Evolutionary conservation across 2,888 invertebrate species (phyloP).

Genomic region (Synanthedon tipuliformis): DNA sequence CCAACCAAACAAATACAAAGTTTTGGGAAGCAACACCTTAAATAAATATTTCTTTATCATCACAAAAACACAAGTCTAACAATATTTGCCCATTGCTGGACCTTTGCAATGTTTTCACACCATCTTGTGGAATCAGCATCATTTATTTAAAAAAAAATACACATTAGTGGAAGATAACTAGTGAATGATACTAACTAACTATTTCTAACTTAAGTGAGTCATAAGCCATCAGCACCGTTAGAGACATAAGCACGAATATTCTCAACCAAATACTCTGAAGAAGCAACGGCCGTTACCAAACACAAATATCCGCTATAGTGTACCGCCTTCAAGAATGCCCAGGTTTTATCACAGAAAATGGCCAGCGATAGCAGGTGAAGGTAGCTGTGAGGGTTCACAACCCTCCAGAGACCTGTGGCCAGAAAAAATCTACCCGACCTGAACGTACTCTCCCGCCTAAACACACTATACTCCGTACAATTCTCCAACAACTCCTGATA

Average conservation of each 20-base stretch:
- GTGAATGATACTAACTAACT: no score
- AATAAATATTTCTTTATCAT: no score
- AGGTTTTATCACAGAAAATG: conserved; percentile 84
- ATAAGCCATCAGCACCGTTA: conserved; percentile 21
- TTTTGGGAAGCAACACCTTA: no score
- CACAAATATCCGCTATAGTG: conserved; percentile 80
- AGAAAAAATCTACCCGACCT: conserved; percentile 80
- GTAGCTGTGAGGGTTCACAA: conserved; percentile 83
- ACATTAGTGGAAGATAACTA: no score
- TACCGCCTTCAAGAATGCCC: conserved; percentile 78
- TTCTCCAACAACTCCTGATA: conserved; percentile 83
- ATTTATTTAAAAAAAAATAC: no score
- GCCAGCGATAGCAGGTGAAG: conserved; percentile 80
- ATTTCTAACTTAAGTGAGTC: conserved; percentile 7
- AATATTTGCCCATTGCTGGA: no score
- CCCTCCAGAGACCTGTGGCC: conserved; percentile 80
- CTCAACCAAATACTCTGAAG: conserved; percentile 76
- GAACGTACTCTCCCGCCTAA: conserved; percentile 69
- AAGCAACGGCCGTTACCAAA: conserved; percentile 74
- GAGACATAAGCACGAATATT: conserved; percentile 31
- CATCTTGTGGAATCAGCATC: no score
- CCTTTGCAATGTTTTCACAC: no score
- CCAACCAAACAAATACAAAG: no score
- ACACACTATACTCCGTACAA: conserved; percentile 60
- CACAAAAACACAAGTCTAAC: no score